Evolutionary conservation across 2,113 vertebrate species (phyloP).

Genomic region (Python bivittatus): DNA sequence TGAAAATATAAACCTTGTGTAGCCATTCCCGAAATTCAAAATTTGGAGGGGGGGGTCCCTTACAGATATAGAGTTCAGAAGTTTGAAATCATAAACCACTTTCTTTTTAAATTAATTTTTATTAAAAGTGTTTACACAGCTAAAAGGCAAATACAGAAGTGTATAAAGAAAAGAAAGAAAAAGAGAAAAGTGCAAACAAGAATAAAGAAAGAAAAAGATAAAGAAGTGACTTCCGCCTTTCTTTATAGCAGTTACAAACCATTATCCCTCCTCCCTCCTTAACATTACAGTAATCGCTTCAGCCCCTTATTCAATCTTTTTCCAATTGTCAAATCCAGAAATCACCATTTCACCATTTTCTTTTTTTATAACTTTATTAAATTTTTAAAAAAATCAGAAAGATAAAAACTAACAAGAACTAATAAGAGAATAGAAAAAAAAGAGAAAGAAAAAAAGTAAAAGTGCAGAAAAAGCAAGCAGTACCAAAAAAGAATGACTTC

Average conservation of each 20-base stretch:
- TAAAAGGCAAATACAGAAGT: not conserved
- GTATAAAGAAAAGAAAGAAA: not conserved
- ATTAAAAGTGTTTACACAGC: not conserved
- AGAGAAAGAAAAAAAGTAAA: too few species aligned
- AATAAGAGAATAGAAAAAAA: too few species aligned
- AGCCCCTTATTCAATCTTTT: not conserved
- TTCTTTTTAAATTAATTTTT: not conserved
- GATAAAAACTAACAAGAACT: too few species aligned
- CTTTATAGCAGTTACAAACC: not conserved
- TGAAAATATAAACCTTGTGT: not conserved
- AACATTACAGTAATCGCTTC: not conserved
- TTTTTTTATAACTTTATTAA: too few species aligned
- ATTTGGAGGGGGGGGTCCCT: not conserved
- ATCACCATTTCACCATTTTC: not conserved
- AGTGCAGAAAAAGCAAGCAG: too few species aligned
- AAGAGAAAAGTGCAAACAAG: not conserved
- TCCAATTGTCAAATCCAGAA: not conserved
- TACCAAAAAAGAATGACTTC: too few species aligned
- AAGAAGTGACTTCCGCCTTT: not conserved
- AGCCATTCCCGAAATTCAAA: not conserved
- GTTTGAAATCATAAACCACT: not conserved
- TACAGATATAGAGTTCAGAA: not conserved
- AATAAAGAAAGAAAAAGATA: not conserved
- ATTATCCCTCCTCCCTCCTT: not conserved
- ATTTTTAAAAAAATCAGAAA: too few species aligned